phyloP scores from a whole-genome alignment of 2,113 vertebrate genomes.

The Urocitellus parryii region DNA sequence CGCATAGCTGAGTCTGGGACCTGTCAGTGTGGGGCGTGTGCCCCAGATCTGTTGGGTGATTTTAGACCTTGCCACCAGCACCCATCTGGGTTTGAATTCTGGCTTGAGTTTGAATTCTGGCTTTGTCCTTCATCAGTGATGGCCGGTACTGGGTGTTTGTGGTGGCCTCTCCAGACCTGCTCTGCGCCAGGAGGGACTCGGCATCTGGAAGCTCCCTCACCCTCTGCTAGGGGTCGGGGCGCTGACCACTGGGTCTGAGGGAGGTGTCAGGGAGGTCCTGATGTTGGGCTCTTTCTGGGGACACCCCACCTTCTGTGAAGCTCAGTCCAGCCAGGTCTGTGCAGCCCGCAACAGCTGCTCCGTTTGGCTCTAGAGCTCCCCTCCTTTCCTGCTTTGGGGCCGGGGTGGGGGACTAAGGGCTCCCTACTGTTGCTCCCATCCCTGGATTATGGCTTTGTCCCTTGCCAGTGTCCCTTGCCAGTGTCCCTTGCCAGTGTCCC shows the following conservation, averaged over 20 bases:
- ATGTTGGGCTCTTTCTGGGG: not conserved
- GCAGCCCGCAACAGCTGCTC: too few species aligned
- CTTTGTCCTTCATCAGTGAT: not conserved
- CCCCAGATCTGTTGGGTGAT: not conserved
- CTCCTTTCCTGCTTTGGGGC: too few species aligned
- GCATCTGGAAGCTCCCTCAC: not conserved
- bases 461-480: too few species aligned
- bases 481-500: not conserved
- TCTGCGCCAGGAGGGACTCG: not conserved
- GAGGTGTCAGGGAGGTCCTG: not conserved
- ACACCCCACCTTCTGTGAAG: not conserved
- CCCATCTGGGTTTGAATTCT: not conserved
- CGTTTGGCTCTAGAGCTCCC: too few species aligned
- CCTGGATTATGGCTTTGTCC: not conserved
- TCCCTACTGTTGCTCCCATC: not conserved
- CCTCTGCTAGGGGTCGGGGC: not conserved
- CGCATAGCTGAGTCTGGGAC: not conserved
- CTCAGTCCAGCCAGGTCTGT: too few species aligned
- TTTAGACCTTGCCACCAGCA: not conserved
- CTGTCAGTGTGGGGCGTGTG: too few species aligned
- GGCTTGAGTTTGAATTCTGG: constrained; percentile 56
- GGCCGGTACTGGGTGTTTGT: not conserved
- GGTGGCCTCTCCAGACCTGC: not conserved
- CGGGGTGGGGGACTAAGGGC: not conserved
- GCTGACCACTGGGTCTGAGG: too few species aligned